These are phyloP conservation scores for Melanotaenia parkinsoni DNA, from an alignment of 2,797 vertebrate species.

Conservation along the genomic window DNA sequence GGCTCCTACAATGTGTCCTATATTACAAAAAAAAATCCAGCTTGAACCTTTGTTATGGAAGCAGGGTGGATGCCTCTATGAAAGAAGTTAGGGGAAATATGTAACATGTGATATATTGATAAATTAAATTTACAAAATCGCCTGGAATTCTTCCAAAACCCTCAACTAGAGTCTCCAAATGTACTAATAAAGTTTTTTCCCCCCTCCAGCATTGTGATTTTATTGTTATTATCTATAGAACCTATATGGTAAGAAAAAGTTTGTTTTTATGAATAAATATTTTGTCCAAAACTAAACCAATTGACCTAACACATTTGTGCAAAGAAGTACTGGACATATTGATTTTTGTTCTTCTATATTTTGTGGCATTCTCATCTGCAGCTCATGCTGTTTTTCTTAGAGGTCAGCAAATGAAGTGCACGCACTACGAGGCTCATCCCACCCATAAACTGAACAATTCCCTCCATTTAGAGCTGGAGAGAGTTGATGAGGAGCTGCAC, in stretches of 20 bases:
- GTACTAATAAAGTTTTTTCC: too few species aligned
- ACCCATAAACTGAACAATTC: constrained; percentile 59
- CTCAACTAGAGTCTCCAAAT: not conserved
- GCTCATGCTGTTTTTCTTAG: constrained; percentile 17
- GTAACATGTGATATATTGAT: not conserved
- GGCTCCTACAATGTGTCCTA: not conserved
- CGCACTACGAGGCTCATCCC: constrained; percentile 35
- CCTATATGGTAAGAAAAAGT: not conserved
- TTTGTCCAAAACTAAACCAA: not conserved
- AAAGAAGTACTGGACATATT: too few species aligned
- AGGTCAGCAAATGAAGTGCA: constrained; percentile 45
- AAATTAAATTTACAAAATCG: not conserved
- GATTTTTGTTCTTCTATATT: not conserved
- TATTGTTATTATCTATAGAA: not conserved
- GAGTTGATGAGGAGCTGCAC: constrained; percentile 68
- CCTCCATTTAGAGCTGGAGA: constrained; percentile 58
- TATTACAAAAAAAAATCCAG: not conserved
- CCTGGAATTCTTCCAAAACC: not conserved
- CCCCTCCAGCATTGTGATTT: too few species aligned
- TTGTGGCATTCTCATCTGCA: constrained; percentile 16
- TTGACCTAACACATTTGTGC: too few species aligned
- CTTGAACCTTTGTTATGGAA: not conserved
- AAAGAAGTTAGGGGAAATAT: not conserved
- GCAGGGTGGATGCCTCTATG: not conserved
- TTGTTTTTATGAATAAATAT: not conserved